Evolutionary conservation across 2,888 invertebrate species (phyloP), one percentile per base, ranked within the genome.

Genomic region (Euproctis similis): DNA sequence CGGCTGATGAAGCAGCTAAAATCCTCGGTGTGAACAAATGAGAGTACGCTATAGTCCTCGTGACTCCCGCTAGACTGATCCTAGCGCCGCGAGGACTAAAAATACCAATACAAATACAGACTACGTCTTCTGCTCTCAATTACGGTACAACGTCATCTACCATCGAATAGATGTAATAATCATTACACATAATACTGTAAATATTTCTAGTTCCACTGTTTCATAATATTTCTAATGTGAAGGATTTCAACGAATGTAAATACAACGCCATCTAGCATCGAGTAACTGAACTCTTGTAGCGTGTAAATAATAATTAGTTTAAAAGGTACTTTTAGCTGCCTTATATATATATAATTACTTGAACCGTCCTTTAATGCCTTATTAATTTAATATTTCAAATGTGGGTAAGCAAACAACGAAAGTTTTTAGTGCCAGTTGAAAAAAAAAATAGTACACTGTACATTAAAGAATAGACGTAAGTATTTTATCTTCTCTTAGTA

Each of bases 1-100:
- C 94, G 1, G 89, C 92, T 1, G 90, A 94, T 14, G 94, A 94
- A 63, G 96, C 96, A 12, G 96, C 96, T 1, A 93, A 94, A 64
- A 87, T 96, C 42, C 82, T 96, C 12, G 93, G 96, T 12, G 92
- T 96, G 28, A 92, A 93, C 39, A 92, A 90, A 84, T 84, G 84
- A 84, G 81, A 82, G 59, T 84, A 84, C 84, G 84, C 82, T 60
- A 64, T 82, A 74, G 84, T 84, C 59, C 71, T 84, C 71, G 81
- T 82, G 59, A 71, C 80, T 28, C 84, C 81, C 2, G 80, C 80
- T 57, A 76, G 75, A 48, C 66, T 82, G 2, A 73, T 82, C 29
- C 66, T 84, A 58, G 81, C 75, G 26, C 81, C 80, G 50, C 81
- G 81, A 36, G 81, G 78, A 69, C 82, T 81, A 70, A 71, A 66